Evolutionary conservation across 1,140 invertebrate genomes (phyloP).

Genomic region (Sarcophaga bullata): DNA sequence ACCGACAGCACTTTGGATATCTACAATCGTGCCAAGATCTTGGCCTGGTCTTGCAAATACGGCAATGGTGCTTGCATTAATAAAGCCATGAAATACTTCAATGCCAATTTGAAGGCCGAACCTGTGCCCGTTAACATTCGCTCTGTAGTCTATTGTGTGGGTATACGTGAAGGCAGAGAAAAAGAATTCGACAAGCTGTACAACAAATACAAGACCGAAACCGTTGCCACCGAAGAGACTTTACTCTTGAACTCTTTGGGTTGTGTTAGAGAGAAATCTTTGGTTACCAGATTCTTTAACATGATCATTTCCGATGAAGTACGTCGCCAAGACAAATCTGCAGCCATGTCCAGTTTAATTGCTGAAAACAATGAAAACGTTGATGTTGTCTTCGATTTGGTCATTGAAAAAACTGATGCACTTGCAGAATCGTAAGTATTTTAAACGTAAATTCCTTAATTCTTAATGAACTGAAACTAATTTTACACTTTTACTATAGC

Average conservation of each 20-base stretch:
- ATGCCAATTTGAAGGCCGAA: constrained; percentile 45
- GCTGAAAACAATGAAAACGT: constrained; percentile 65
- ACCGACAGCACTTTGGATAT: constrained; percentile 58
- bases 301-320: constrained; percentile 60
- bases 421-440: constrained; percentile 67
- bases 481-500: constrained; percentile 41
- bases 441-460: background rate
- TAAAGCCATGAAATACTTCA: constrained; percentile 56
- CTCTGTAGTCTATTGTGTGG: constrained; percentile 71
- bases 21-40: constrained; percentile 63
- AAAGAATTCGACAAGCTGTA: constrained; percentile 69
- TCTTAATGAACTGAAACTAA: background rate
- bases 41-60: constrained; percentile 69
- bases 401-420: constrained; percentile 58
- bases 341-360: constrained; percentile 65
- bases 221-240: constrained; percentile 69
- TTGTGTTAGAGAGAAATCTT: constrained; percentile 67
- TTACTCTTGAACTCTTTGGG: constrained; percentile 71
- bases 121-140: constrained; percentile 69
- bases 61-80: constrained; percentile 66
- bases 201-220: constrained; percentile 65
- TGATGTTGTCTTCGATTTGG: constrained; percentile 66
- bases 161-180: constrained; percentile 66
- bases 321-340: constrained; percentile 63
- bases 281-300: constrained; percentile 62